phyloP scores from a whole-genome alignment of 2,888 invertebrate genomes.

The Gortyna flavago region DNA sequence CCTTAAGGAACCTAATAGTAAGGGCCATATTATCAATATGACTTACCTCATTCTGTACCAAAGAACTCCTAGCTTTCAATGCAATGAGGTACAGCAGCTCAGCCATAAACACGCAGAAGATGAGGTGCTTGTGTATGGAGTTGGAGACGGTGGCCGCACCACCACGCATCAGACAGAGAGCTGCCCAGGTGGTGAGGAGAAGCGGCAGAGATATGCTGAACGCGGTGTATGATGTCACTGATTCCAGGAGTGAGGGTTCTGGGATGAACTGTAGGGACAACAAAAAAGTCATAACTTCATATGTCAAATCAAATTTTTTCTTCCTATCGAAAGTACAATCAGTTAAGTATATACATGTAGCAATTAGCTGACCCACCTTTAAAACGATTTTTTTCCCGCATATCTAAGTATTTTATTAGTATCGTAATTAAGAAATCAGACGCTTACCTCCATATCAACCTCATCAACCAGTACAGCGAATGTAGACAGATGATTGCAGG shows the following conservation, averaged over 20 bases:
- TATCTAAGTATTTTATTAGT: not conserved
- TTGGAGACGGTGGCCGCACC: slow-evolving; percentile 96
- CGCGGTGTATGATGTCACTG: slow-evolving; percentile 96
- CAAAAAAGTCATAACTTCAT: not conserved
- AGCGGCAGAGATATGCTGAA: slow-evolving; percentile 96
- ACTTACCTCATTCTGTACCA: slow-evolving; percentile 95
- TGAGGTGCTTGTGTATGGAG: slow-evolving; percentile 97
- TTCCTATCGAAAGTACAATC: not conserved
- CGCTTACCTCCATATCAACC: slow-evolving; percentile 93
- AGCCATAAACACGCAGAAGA: slow-evolving; percentile 96
- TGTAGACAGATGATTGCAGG: slow-evolving; percentile 97
- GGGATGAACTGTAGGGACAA: slow-evolving; percentile 92
- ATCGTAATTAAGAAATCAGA: not conserved
- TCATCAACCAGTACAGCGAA: slow-evolving; percentile 97
- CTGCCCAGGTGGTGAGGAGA: slow-evolving; percentile 94
- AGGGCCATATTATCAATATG: not conserved
- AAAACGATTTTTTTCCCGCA: not conserved
- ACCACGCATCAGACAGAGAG: slow-evolving; percentile 95
- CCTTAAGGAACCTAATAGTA: not conserved
- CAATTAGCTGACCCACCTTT: too few species aligned
- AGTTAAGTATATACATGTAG: too few species aligned
- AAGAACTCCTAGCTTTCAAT: slow-evolving; percentile 94
- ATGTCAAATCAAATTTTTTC: not conserved
- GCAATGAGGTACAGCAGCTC: slow-evolving; percentile 96
- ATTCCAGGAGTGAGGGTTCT: slow-evolving; percentile 95